Percentiles rank a stretch among this genome's conserved stretches.
phyloP scores from a whole-genome alignment of 2,888 invertebrate genomes.

The Cephus rjabovi region DNA sequence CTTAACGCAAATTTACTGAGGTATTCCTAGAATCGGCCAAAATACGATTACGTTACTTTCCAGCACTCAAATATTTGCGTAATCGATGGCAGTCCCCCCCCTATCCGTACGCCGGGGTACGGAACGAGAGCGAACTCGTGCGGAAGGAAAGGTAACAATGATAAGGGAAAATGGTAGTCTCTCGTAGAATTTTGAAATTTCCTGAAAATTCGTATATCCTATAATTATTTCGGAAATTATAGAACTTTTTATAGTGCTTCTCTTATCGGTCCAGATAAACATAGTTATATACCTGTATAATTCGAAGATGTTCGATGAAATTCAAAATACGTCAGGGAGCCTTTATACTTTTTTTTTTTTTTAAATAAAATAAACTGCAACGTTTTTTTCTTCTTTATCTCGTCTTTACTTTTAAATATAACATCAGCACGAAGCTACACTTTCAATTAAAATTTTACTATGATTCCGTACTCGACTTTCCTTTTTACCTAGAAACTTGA shows the following conservation, averaged over 20 bases:
- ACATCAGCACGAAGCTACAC: background rate
- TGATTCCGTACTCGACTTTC: background rate
- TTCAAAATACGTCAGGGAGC: background rate
- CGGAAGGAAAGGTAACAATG: conserved; percentile 1
- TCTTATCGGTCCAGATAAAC: background rate
- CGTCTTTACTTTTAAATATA: background rate
- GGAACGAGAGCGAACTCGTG: conserved; percentile 19
- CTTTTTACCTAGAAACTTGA: background rate
- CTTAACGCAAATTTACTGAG: conserved; percentile 43
- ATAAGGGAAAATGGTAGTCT: conserved; percentile 1
- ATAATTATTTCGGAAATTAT: background rate
- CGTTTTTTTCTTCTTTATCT: too few relatives aligned
- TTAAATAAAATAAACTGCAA: too few relatives aligned
- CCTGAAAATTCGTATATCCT: background rate
- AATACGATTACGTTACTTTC: conserved; percentile 19
- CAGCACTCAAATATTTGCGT: conserved; percentile 48
- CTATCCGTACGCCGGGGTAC: conserved; percentile 24
- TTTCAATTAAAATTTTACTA: background rate
- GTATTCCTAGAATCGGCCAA: conserved; percentile 37
- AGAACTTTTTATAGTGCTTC: background rate
- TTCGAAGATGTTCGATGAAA: background rate
- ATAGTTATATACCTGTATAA: background rate
- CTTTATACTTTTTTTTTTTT: too few relatives aligned
- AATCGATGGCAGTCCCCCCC: conserved; percentile 36
- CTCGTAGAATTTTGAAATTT: background rate